These are phyloP conservation scores for Motacilla alba DNA, from an alignment of 2,113 vertebrate genomes.

Conservation along the genomic window DNA sequence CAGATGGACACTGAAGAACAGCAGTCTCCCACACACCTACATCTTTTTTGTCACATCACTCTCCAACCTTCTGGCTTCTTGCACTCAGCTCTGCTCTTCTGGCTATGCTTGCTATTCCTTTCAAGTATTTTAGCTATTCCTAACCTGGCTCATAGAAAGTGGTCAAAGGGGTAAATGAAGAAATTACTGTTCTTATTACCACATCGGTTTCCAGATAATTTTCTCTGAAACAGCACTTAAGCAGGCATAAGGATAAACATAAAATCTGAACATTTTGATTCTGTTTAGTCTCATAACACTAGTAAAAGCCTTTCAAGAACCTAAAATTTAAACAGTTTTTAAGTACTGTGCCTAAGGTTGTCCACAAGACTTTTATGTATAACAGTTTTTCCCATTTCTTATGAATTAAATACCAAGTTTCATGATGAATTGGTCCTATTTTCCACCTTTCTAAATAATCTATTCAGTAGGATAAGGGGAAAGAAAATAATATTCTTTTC, in stretches of 20 bases:
- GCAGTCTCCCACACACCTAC: background rate
- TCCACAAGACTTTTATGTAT: background rate
- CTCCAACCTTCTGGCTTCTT: background rate
- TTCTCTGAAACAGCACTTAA: background rate
- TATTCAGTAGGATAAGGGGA: background rate
- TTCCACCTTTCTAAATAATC: background rate
- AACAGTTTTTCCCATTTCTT: background rate
- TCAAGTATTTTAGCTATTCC: background rate
- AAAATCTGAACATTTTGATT: background rate
- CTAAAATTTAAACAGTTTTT: background rate
- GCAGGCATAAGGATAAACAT: background rate
- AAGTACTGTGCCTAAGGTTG: background rate
- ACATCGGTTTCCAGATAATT: background rate
- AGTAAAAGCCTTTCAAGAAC: background rate
- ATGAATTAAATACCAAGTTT: background rate
- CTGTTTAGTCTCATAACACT: background rate
- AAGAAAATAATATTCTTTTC: background rate
- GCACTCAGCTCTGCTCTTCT: background rate
- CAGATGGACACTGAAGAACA: background rate
- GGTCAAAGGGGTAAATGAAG: background rate
- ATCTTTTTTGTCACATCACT: background rate
- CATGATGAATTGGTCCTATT: background rate
- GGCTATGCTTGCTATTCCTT: background rate
- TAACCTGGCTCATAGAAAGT: background rate
- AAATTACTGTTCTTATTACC: background rate